Conservation (phyloP, 1,140 invertebrate genomes). For the Pseudobourletiella spinata region DNA sequence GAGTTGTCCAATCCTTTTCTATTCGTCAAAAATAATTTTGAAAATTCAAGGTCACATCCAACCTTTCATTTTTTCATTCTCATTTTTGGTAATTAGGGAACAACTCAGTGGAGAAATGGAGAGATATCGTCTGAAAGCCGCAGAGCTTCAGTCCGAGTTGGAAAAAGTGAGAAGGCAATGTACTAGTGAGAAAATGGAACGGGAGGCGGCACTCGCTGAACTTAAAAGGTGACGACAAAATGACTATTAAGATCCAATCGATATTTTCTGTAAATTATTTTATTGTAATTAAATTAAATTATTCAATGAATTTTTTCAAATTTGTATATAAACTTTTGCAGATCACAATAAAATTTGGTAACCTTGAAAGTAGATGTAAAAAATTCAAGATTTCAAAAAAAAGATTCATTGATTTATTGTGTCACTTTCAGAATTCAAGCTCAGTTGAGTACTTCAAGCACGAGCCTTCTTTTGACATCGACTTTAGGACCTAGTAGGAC, state of each 20-base stretch:
- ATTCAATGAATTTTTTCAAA: neutral
- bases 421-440: slow-evolving; percentile 13
- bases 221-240: neutral
- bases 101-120: slow-evolving; percentile 19
- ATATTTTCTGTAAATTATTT: neutral
- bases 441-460: slow-evolving; percentile 18
- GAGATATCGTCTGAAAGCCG: slow-evolving; percentile 20
- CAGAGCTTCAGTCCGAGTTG: slow-evolving; percentile 23
- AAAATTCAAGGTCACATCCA: too few relatives aligned
- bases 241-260: neutral
- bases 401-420: neutral
- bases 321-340: neutral
- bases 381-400: too few relatives aligned
- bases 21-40: too few relatives aligned
- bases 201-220: slow-evolving; percentile 20
- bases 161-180: slow-evolving; percentile 23
- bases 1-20: slow-evolving; percentile 4
- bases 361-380: neutral
- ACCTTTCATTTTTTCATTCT: too few relatives aligned
- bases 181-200: slow-evolving; percentile 22
- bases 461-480: slow-evolving; percentile 5
- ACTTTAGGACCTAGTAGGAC: neutral
- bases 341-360: neutral
- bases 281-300: neutral
- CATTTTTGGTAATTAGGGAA: too few relatives aligned